Evolutionary conservation across 2,888 invertebrate species (phyloP).

Genomic region (Dicycla oo): DNA sequence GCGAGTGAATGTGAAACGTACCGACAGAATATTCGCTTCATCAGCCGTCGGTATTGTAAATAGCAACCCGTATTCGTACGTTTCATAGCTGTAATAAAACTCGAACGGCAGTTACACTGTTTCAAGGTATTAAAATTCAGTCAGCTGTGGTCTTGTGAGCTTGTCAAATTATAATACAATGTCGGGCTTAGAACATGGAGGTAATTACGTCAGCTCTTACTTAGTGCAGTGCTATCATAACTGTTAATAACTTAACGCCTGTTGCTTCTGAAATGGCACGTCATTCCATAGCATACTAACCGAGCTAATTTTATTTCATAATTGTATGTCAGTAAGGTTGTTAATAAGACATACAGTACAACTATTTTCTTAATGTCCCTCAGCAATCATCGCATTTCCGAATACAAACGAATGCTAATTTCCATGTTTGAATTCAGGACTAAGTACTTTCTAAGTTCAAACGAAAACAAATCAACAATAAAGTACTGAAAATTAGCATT

Average conservation of each 20-base stretch:
- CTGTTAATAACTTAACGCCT: constrained; percentile 48
- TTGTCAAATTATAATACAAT: constrained; percentile 3
- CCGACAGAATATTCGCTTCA: constrained; percentile 6
- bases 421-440: too few relatives aligned
- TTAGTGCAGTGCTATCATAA: constrained; percentile 12
- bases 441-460: too few relatives aligned
- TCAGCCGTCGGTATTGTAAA: constrained; percentile 23
- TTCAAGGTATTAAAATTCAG: constrained; percentile 5
- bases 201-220: neutral
- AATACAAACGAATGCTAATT: too few relatives aligned
- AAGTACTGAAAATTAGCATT: too few relatives aligned
- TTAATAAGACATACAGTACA: neutral
- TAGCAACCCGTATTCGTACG: constrained; percentile 14
- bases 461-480: too few relatives aligned
- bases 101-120: neutral
- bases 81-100: constrained; percentile 24
- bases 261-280: constrained; percentile 36
- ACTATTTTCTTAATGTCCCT: too few relatives aligned
- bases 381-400: too few relatives aligned
- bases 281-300: constrained; percentile 1
- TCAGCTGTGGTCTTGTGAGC: neutral
- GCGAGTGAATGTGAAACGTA: constrained; percentile 6
- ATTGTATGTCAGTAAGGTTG: neutral
- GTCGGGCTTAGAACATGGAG: neutral
- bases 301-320: constrained; percentile 11